Base-by-base conservation (phyloP, 2,113 vertebrate species). In the Macrotis lagotis region DNA sequence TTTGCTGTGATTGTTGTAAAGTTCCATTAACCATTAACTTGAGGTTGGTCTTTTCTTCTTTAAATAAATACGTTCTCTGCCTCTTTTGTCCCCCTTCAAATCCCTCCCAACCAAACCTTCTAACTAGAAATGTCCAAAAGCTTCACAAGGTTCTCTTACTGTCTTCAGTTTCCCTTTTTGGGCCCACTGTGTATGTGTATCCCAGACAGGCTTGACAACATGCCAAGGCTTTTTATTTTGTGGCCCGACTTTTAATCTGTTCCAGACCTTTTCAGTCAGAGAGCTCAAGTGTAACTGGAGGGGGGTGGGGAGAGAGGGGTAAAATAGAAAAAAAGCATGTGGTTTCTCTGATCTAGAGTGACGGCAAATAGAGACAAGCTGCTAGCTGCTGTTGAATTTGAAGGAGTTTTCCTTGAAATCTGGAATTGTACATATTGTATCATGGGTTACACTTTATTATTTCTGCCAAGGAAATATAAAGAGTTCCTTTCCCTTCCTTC, bases 191-290 rank as follows among this genome's bases (percentile, higher is more conserved):
- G 96, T 98, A 97, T 99, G 98, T 97, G 98, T 99, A 98, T 99
- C 98, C 98, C 99, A 99, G 99, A 99, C 99, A 99, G 99, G 98
- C 99, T 99, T 99, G 99, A 99, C 98, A 98, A 97, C 96, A 94
- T 98, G 99, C 99, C 99, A 99, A 98, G 97, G 98, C 98, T 99
- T 99, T 99, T 99, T 98, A 99, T 99, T 99, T 98, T 99, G 99
- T 98, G 98, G 98, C 99, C 94, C 97, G 98, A 98, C 98, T 99
- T 99, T 99, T 99, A 99, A 99, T 99, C 99, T 99, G 98, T 99
- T 99, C 99, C 99, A 99, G 99, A 99, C 99, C 98, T 99, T 99
- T 99, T 99, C 99, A 99, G 98, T 99, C 98, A 99, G 99, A 99
- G 98, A 99, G 98, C 99, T 99, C 98, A 98, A 99, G 98, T 99